phyloP scores from a whole-genome alignment of 2,113 vertebrate species.

The Oxygymnocypris stewartii region DNA sequence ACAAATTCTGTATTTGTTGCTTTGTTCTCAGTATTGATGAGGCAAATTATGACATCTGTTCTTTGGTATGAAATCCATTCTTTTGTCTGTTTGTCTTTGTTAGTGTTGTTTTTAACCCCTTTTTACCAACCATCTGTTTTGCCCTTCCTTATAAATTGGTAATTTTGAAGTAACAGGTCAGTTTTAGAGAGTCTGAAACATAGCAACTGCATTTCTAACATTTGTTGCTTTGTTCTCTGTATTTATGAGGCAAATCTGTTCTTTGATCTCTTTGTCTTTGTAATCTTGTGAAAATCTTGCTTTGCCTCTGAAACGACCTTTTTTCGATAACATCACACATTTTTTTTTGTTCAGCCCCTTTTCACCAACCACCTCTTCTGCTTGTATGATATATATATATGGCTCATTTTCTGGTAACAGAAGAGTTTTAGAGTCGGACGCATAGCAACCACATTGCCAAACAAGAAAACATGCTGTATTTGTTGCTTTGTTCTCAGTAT shows the following conservation, averaged over 20 bases:
- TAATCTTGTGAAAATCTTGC: not conserved
- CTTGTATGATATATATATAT: not conserved
- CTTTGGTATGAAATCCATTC: too few relatives aligned
- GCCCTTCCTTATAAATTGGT: not conserved
- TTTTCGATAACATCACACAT: not conserved
- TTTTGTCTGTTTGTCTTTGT: not conserved
- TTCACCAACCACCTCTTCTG: constrained; percentile 8
- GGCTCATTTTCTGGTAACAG: constrained; percentile 8
- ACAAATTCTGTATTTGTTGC: constrained; percentile 7
- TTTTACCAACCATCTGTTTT: too few relatives aligned
- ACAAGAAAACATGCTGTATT: constrained; percentile 22
- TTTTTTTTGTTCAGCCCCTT: not conserved
- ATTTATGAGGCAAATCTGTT: not conserved
- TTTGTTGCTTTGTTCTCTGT: not conserved
- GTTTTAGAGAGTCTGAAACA: not conserved
- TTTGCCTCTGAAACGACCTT: not conserved
- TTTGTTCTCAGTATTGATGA: constrained; percentile 44
- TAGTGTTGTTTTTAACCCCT: too few relatives aligned
- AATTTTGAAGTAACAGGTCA: not conserved
- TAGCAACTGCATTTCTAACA: not conserved
- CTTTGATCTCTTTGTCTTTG: not conserved
- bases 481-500: constrained; percentile 39
- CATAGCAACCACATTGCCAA: constrained; percentile 36
- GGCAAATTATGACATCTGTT: constrained; percentile 56
- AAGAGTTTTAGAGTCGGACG: constrained; percentile 26